Evolutionary conservation across 2,888 invertebrate genomes (phyloP).

Genomic region (Globia sparganii): DNA sequence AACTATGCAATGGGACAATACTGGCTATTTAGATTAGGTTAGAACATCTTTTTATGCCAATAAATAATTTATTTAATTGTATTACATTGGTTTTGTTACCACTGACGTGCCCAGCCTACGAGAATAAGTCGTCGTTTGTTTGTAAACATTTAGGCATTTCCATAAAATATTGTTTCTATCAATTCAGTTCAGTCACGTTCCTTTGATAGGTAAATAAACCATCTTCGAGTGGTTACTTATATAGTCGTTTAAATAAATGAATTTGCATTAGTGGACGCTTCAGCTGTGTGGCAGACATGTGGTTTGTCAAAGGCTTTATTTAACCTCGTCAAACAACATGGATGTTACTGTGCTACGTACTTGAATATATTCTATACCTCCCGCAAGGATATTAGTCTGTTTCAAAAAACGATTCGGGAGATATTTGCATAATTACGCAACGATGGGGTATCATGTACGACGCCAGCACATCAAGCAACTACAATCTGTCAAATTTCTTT

Average conservation of each 20-base stretch:
- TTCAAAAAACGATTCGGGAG: neutral
- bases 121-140: neutral
- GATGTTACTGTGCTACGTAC: neutral
- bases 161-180: neutral
- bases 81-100: too few species aligned
- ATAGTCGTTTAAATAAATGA: slow-evolving; percentile 21
- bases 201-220: neutral
- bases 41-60: too few species aligned
- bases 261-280: slow-evolving; percentile 14
- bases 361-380: neutral
- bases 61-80: too few species aligned
- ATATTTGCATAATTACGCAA: neutral
- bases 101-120: too few species aligned
- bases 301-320: slow-evolving; percentile 1
- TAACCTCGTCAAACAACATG: slow-evolving; percentile 12
- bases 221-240: neutral
- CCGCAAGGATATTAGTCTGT: neutral
- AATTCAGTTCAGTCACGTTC: slow-evolving; percentile 4
- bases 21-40: too few species aligned
- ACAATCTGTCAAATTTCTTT: too few species aligned
- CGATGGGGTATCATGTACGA: neutral
- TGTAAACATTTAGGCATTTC: neutral
- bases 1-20: too few species aligned
- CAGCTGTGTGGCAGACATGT: slow-evolving; percentile 3
- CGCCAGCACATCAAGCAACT: too few species aligned